phyloP scores from a whole-genome alignment of 1,140 invertebrate genomes.

The Thrips palmi region DNA sequence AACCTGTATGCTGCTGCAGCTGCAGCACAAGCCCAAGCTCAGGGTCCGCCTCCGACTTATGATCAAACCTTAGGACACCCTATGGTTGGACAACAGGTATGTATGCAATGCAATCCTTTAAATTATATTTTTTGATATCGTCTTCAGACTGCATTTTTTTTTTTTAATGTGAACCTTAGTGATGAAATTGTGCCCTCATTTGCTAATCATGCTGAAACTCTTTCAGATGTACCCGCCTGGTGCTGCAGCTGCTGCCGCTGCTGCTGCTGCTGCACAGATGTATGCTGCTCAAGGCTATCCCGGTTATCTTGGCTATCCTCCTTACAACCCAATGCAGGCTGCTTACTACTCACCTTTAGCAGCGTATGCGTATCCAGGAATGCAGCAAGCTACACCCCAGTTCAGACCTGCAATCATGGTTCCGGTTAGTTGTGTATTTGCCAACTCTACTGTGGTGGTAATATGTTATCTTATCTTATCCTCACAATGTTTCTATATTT shows the following conservation, averaged over 20 bases:
- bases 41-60: constrained; percentile 34
- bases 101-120: constrained; percentile 15
- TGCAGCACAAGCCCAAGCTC: constrained; percentile 28
- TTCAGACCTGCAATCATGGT: constrained; percentile 58
- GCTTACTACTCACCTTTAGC: constrained; percentile 42
- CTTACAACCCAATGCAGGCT: constrained; percentile 40
- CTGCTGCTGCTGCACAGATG: constrained; percentile 24
- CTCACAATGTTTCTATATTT: constrained; percentile 9
- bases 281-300: constrained; percentile 49
- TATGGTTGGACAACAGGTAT: constrained; percentile 31
- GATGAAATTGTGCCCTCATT: constrained; percentile 2
- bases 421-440: constrained; percentile 33
- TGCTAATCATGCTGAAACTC: constrained; percentile 7
- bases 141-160: constrained; percentile 3
- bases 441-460: not conserved
- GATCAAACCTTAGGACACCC: constrained; percentile 43
- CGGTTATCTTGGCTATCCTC: constrained; percentile 46
- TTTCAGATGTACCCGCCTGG: constrained; percentile 46
- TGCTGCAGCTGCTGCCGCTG: constrained; percentile 20
- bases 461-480: too few species aligned
- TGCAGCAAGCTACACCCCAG: constrained; percentile 39
- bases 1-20: constrained; percentile 30
- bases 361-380: constrained; percentile 38
- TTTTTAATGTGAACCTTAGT: too few species aligned
- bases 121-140: constrained; percentile 2